Conservation (phyloP, 2,888 invertebrate species). For the Cremastobaeus sp. region DNA sequence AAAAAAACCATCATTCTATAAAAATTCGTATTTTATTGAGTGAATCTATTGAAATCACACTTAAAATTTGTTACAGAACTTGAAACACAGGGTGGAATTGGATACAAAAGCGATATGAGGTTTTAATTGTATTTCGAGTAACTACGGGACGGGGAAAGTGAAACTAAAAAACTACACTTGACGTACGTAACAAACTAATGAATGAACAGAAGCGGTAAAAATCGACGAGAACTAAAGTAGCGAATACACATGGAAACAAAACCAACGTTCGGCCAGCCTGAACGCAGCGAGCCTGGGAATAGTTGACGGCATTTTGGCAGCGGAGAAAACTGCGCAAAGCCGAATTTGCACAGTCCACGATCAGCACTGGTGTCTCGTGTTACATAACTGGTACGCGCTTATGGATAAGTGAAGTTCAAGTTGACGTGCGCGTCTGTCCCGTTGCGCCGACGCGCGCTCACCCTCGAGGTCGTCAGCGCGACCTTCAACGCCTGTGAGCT, state of each 20-base stretch:
- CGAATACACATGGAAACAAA: background rate
- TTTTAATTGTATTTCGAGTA: too few relatives aligned
- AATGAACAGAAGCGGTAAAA: background rate
- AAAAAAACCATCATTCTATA: too few relatives aligned
- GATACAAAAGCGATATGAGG: too few relatives aligned
- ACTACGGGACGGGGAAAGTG: too few relatives aligned
- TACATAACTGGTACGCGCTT: slow-evolving; percentile 49
- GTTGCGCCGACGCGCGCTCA: slow-evolving; percentile 50
- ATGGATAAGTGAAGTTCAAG: slow-evolving; percentile 51
- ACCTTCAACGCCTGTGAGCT: slow-evolving; percentile 39
- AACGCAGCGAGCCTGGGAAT: background rate
- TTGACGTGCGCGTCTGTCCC: slow-evolving; percentile 39
- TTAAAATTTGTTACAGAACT: too few relatives aligned
- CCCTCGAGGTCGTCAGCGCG: slow-evolving; percentile 45
- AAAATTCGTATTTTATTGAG: too few relatives aligned
- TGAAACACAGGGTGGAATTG: too few relatives aligned
- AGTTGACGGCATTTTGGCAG: slow-evolving; percentile 30
- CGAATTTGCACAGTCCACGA: slow-evolving; percentile 29
- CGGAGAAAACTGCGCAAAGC: slow-evolving; percentile 10
- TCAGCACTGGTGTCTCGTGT: slow-evolving; percentile 23
- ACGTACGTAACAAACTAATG: background rate
- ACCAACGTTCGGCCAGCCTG: slow-evolving; percentile 20
- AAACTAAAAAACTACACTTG: too few relatives aligned
- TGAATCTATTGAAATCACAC: too few relatives aligned
- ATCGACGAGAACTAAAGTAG: background rate